These are phyloP conservation scores for Dastarcus helophoroides DNA, from an alignment of 2,888 invertebrate species.

Conservation along the genomic window DNA sequence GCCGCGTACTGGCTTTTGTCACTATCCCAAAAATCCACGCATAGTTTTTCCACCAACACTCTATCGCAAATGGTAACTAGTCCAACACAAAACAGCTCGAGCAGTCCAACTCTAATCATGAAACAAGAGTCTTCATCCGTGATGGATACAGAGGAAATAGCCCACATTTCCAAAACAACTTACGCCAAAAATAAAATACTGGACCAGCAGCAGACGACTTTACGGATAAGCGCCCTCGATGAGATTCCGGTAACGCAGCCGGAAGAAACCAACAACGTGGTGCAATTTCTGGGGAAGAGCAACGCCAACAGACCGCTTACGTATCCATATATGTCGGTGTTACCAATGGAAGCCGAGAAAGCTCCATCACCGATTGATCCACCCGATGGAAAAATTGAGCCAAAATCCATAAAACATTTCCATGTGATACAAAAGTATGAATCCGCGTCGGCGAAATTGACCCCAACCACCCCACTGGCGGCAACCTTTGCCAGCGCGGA, in stretches of 20 bases:
- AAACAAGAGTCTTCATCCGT: slow-evolving; percentile 19
- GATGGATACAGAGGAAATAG: slow-evolving; percentile 34
- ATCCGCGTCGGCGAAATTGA: no score
- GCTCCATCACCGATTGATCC: slow-evolving; percentile 20
- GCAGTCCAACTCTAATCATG: slow-evolving; percentile 10
- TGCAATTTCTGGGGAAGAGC: slow-evolving; percentile 28
- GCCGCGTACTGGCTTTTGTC: slow-evolving; percentile 74
- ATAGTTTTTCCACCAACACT: slow-evolving; percentile 16
- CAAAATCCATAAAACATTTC: slow-evolving; percentile 36
- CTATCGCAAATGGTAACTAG: slow-evolving; percentile 10
- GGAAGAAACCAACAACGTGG: slow-evolving; percentile 11
- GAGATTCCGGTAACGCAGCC: slow-evolving; percentile 4
- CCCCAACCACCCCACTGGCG: no score
- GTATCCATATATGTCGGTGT: slow-evolving; percentile 46
- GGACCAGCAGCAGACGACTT: slow-evolving; percentile 19
- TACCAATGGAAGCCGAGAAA: slow-evolving; percentile 19
- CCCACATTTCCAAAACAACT: slow-evolving; percentile 32
- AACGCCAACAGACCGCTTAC: slow-evolving; percentile 54
- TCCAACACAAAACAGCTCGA: slow-evolving; percentile 9
- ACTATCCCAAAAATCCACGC: slow-evolving; percentile 47
- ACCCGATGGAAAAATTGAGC: slow-evolving; percentile 29
- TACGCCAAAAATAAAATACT: slow-evolving; percentile 36
- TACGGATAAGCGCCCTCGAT: slow-evolving; percentile 6
- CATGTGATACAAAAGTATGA: slow-evolving; percentile 29
- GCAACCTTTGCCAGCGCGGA: no score